Conservation (phyloP, 92 coral and sea anemone genomes). For the Phenganax stokvisi region DNA sequence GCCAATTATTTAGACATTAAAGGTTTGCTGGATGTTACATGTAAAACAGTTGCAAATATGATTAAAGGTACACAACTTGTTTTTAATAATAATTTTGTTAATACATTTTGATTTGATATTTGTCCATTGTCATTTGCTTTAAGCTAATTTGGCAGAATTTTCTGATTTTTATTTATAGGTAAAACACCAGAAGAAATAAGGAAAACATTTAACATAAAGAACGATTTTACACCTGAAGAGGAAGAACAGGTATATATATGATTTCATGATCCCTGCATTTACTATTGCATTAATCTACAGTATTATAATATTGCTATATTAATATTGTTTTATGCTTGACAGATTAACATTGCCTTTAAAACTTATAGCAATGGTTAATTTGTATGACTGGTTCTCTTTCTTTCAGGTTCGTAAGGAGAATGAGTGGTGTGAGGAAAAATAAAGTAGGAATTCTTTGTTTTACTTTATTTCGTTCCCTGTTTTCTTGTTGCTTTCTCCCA, state of each 20-base stretch:
- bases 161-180: constrained; percentile 43
- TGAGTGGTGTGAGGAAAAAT: constrained; percentile 99
- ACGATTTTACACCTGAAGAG: constrained; percentile 95
- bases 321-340: no score
- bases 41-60: constrained; percentile 99
- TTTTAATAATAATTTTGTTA: background rate
- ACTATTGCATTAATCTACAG: no score
- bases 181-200: constrained; percentile 99
- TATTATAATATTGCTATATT: no score
- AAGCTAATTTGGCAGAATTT: no score
- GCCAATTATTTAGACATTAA: constrained; percentile 98
- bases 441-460: constrained; percentile 20
- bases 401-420: constrained; percentile 93
- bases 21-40: constrained; percentile 96
- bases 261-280: background rate
- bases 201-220: constrained; percentile 94
- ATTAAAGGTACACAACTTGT: constrained; percentile 68
- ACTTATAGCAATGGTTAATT: no score
- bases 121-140: no score
- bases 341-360: no score
- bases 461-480: background rate
- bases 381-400: background rate
- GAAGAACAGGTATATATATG: constrained; percentile 74
- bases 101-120: background rate
- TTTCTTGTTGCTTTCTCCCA: background rate